phyloP scores from a whole-genome alignment of 2,797 vertebrate genomes.

The Miichthys miiuy region DNA sequence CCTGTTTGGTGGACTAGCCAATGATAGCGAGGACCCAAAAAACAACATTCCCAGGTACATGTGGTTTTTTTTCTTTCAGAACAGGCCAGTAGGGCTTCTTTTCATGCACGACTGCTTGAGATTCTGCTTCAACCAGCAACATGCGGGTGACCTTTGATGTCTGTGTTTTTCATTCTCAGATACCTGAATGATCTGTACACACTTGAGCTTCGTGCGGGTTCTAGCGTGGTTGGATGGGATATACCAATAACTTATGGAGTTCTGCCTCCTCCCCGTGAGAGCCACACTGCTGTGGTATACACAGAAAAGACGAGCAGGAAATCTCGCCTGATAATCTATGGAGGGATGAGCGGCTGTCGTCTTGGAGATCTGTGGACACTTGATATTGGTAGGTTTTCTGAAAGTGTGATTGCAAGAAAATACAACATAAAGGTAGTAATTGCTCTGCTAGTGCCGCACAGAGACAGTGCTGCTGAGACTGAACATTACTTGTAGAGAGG shows the following conservation, averaged over 20 bases:
- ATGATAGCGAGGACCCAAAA: conserved; percentile 97
- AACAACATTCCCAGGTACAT: conserved; percentile 97
- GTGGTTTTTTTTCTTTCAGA: neutral
- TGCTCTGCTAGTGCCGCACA: neutral
- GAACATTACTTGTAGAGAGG: neutral
- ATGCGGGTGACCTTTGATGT: neutral
- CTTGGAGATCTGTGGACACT: conserved; percentile 96
- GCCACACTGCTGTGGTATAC: conserved; percentile 96
- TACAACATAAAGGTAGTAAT: neutral
- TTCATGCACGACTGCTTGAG: neutral
- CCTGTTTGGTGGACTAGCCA: conserved; percentile 95
- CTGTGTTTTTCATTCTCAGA: conserved; percentile 71
- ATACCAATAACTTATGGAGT: conserved; percentile 97
- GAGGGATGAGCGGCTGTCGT: conserved; percentile 96
- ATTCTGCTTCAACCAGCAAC: neutral
- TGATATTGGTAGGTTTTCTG: conserved; percentile 89
- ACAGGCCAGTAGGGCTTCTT: rapidly evolving
- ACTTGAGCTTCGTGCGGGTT: conserved; percentile 93
- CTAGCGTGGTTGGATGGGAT: conserved; percentile 95
- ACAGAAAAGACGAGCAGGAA: conserved; percentile 92
- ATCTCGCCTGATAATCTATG: conserved; percentile 94
- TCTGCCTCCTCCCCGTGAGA: conserved; percentile 93
- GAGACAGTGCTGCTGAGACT: neutral
- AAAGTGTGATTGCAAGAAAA: conserved; percentile 10
- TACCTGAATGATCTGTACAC: conserved; percentile 97